These are phyloP conservation scores for Dicranocentrus wangi DNA, from an alignment of 2,888 invertebrate genomes.

Conservation along the genomic window DNA sequence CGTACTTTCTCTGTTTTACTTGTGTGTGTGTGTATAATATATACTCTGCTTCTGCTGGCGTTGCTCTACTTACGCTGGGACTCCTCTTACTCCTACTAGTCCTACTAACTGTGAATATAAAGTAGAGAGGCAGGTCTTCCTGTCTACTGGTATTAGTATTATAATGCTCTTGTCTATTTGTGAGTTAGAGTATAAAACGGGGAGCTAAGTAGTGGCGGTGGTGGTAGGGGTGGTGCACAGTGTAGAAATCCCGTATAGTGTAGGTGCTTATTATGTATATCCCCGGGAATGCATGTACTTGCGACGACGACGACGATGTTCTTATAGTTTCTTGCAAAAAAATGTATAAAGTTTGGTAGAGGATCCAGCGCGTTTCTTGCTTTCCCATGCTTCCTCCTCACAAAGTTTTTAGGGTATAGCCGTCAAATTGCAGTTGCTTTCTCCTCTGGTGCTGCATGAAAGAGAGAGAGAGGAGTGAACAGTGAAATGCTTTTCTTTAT, in stretches of 20 bases:
- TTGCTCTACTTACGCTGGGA: not conserved
- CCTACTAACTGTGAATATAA: not conserved
- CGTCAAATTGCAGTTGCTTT: slow-evolving; percentile 19
- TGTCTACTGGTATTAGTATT: slow-evolving; percentile 31
- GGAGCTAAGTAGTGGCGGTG: too few relatives aligned
- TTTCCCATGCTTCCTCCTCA: slow-evolving; percentile 3
- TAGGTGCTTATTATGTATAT: too few relatives aligned
- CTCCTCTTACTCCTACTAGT: not conserved
- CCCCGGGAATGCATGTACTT: too few relatives aligned
- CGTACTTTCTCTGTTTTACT: not conserved
- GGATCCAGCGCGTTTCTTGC: too few relatives aligned
- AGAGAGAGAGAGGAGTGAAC: slow-evolving; percentile 8
- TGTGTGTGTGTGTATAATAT: not conserved
- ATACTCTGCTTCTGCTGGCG: not conserved
- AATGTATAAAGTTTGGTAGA: too few relatives aligned
- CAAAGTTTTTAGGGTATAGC: too few relatives aligned
- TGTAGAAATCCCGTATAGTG: too few relatives aligned
- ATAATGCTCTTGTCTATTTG: slow-evolving; percentile 29
- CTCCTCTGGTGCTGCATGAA: not conserved
- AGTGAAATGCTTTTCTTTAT: slow-evolving; percentile 33
- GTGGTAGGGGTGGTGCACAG: too few relatives aligned
- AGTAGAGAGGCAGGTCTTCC: slow-evolving; percentile 16
- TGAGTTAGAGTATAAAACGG: slow-evolving; percentile 19
- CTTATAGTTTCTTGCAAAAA: too few relatives aligned
- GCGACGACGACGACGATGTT: too few relatives aligned